Conservation (phyloP, 2,888 invertebrate genomes). For the Agriopis aurantiaria region DNA sequence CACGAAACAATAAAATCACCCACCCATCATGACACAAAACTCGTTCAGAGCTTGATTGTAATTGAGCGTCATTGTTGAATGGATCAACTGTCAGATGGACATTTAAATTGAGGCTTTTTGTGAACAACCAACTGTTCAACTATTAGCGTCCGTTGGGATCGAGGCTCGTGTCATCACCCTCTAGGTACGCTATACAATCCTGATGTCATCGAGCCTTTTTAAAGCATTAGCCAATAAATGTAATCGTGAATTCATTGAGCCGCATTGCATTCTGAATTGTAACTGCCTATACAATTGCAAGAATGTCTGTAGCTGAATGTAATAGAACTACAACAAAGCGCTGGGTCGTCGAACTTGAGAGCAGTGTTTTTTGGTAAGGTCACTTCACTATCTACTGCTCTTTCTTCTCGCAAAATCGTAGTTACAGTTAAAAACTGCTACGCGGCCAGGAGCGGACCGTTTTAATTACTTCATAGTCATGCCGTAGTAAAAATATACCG, state of each 20-base stretch:
- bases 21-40: conserved; percentile 61
- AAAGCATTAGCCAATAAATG: conserved; percentile 50
- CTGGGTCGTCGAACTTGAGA: conserved; percentile 64
- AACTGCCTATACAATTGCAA: conserved; percentile 50
- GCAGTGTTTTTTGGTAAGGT: conserved; percentile 77
- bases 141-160: conserved; percentile 25
- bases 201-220: conserved; percentile 39
- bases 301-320: conserved; percentile 37
- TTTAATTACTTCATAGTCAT: conserved; percentile 83
- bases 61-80: conserved; percentile 39
- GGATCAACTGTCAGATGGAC: conserved; percentile 54
- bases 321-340: conserved; percentile 58
- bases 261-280: conserved; percentile 48
- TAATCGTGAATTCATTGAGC: conserved; percentile 49
- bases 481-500: conserved; percentile 78
- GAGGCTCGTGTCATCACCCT: conserved; percentile 52
- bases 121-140: conserved; percentile 30
- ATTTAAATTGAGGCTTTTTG: conserved; percentile 22
- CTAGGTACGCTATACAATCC: conserved; percentile 29
- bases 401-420: conserved; percentile 67
- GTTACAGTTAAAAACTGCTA: conserved; percentile 75
- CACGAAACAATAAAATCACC: conserved; percentile 79
- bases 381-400: conserved; percentile 71
- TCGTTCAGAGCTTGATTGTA: conserved; percentile 63
- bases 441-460: conserved; percentile 73